Evolutionary conservation across 1,140 invertebrate species (phyloP), one percentile per base, ranked within the genome.

Genomic region (Euborellia annulipes): DNA sequence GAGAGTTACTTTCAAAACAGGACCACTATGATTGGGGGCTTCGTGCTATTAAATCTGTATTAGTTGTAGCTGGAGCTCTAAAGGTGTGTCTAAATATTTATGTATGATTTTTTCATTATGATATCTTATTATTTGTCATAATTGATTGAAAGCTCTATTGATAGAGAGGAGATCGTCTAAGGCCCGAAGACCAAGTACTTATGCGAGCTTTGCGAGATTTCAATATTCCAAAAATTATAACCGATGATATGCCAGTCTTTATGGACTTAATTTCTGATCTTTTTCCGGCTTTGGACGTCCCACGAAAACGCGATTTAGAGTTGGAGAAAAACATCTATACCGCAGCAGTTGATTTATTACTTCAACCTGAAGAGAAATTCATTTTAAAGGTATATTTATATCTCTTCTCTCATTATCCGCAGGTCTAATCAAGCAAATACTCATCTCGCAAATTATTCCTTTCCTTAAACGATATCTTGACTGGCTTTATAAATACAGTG

Each of bases 1-100:
- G 75, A 51, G 88, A 92, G 59, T 63, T 92, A 36, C 64, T 93
- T 1, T 91, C 86, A 2, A 90, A 91, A 62, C 89, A 94, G 60
- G 88, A 92, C 60, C 89, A 94, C 61, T 94, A 94, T 55, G 89
- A 94, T 69, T 94, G 88, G 88, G 89, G 89, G 36, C 64, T 94
- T 20, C 65, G 90, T 55, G 89, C 88, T 36, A 92, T 94, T 45
- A 93, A 93, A 60, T 91, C 87, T 43, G 86, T 93, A 3, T 66
- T 94, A 11, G 87, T 92, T 0, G 87, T 93, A 4, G 89, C 88
- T 51, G 90, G 90, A 38, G 79, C 86, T 30, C 64, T 83, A 7
- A 78, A 78, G 62, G 73, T 76, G n/a, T n/a, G n/a, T n/a, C n/a
- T n/a, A n/a, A n/a, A n/a, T n/a, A n/a, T n/a, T n/a, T n/a, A n/a